Base-by-base conservation (phyloP, 1,140 invertebrate species). In the Calycopis cecrops region DNA sequence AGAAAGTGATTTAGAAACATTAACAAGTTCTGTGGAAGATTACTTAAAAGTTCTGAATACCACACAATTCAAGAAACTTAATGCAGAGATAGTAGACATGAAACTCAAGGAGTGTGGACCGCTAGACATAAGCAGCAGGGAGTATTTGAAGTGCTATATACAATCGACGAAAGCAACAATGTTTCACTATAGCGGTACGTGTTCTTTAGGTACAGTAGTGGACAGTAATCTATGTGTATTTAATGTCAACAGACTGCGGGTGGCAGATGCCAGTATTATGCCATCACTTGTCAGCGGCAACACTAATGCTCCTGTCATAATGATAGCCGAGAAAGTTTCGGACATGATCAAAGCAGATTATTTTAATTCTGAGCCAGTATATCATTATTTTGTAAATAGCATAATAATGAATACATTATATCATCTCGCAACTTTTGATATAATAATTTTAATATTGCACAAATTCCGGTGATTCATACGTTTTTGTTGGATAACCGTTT, bases 131-230 rank as follows among this genome's bases (percentile, higher is more conserved):
- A 11, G 35, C 9, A 53, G 49, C n/a, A 47, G 42, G 12, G 56
- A 56, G 3, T 65, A 60, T 33, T 66, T 57, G 60, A 40, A 48
- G 37, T 66, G 60, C 21, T 62, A 66, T n/a, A 17, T 52, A 1
- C 54, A 14, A 7, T 51, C 40, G 35, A 57, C 60, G 57, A 55
- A 48, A 28, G 16, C 37, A 6, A 38, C 51, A 40, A 35, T 28
- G 16, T 55, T 51, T 18, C 54, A 65, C 9, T 62, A 57, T 11
- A 57, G 53, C 11, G 38, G 60, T 7, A 65, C 60, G 0, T 62
- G 59, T n/a, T 76, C 85, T 55, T 89, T 91, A 88, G 90, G 90
- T 3, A 47, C 64, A 0, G n/a, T 62, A 12, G 47, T 48, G 18
- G 47, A 48, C 10, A 28, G 21, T 16, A 21, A 18, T 6, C 47